Percentiles rank a stretch among this genome's conserved stretches.
Conservation (phyloP, 2,888 invertebrate species). For the Drosophila prolongata region DNA sequence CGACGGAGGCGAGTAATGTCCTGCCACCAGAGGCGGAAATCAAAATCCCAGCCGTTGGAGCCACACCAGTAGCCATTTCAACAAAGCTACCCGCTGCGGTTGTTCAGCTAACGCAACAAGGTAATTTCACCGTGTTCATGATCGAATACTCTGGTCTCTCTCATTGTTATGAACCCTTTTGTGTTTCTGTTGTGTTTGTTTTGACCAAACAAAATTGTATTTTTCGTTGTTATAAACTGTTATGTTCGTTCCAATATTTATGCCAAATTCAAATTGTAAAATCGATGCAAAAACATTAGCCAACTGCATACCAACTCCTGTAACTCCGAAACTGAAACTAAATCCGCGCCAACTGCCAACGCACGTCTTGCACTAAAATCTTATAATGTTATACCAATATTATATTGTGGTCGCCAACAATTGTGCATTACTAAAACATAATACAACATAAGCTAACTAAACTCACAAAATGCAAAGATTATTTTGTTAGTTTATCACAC, state of each 20-base stretch:
- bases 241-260: constrained; percentile 44
- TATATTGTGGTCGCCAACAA: constrained; percentile 22
- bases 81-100: constrained; percentile 87
- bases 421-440: constrained; percentile 23
- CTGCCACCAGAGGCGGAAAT: constrained; percentile 86
- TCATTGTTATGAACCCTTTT: constrained; percentile 29
- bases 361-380: constrained; percentile 30
- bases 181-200: constrained; percentile 59
- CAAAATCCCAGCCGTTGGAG: constrained; percentile 87
- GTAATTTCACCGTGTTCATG: constrained; percentile 79
- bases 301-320: constrained; percentile 57
- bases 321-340: constrained; percentile 20
- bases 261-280: constrained; percentile 43
- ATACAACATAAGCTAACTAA: constrained; percentile 4
- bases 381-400: constrained; percentile 7
- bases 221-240: constrained; percentile 15
- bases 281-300: constrained; percentile 34
- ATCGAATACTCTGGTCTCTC: constrained; percentile 9
- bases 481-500: constrained; percentile 19
- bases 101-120: constrained; percentile 87
- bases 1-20: constrained; percentile 63
- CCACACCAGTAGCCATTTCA: constrained; percentile 87
- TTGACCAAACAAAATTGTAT: constrained; percentile 26
- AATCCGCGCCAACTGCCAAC: constrained; percentile 47
- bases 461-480: constrained; percentile 8